Conservation (phyloP, 2,888 invertebrate genomes). For the Synanthedon vespiformis region DNA sequence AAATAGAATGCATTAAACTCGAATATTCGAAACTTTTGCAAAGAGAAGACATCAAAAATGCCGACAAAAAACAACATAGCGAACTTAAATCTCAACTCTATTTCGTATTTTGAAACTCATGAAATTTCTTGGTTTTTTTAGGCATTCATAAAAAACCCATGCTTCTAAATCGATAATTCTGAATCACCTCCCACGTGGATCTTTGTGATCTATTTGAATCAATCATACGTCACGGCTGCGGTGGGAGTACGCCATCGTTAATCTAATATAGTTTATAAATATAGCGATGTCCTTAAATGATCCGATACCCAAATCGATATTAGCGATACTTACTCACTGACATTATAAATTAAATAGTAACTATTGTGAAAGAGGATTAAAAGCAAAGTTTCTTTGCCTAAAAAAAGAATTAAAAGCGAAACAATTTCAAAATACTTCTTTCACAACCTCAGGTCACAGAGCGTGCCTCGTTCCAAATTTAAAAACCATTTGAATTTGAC, state of each 20-base stretch:
- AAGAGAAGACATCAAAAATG: too few species aligned
- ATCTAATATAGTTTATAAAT: slow-evolving; percentile 14
- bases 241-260: slow-evolving; percentile 3
- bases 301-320: slow-evolving; percentile 1
- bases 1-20: too few species aligned
- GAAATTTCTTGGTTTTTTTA: neutral
- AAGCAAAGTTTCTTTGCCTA: too few species aligned
- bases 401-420: neutral
- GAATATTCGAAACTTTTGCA: too few species aligned
- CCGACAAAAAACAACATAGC: too few species aligned
- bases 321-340: neutral
- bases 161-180: neutral
- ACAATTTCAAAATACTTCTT: neutral
- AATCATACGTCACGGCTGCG: slow-evolving; percentile 9
- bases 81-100: too few species aligned
- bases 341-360: neutral
- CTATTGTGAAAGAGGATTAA: too few species aligned
- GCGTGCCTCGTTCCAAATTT: slow-evolving; percentile 19
- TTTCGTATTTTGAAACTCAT: too few species aligned
- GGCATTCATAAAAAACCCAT: neutral
- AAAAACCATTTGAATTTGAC: slow-evolving; percentile 22
- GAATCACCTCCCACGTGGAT: slow-evolving; percentile 3
- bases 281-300: slow-evolving; percentile 11
- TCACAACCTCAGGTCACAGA: neutral
- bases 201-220: slow-evolving; percentile 15